phyloP scores from a whole-genome alignment of 2,113 vertebrate genomes.

The human (Homo sapiens) region DNA sequence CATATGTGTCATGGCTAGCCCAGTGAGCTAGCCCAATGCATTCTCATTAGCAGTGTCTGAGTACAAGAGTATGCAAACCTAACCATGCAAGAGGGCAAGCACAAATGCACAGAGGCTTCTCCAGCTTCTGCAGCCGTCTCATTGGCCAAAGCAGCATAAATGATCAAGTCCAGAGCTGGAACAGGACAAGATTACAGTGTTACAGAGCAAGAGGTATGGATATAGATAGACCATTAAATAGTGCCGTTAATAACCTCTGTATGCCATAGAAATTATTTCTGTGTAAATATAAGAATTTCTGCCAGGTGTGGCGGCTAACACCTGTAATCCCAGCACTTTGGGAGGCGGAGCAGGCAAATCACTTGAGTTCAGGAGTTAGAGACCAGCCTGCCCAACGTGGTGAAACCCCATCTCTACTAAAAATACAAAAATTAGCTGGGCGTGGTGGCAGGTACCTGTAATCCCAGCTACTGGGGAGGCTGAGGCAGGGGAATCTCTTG shows the following conservation, averaged over 20 bases:
- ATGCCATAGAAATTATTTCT: not conserved
- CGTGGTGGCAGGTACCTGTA: too few species aligned
- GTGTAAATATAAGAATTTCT: not conserved
- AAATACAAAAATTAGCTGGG: too few species aligned
- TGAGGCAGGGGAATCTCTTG: too few species aligned
- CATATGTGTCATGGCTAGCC: not conserved
- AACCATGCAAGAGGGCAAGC: not conserved
- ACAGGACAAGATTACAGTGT: not conserved
- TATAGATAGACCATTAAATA: not conserved
- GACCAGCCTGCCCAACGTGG: too few species aligned
- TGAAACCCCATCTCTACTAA: too few species aligned
- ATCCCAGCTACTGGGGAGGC: too few species aligned
- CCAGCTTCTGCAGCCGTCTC: not conserved
- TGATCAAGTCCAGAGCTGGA: not conserved
- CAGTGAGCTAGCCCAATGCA: not conserved
- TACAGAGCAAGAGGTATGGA: not conserved
- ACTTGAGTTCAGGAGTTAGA: too few species aligned
- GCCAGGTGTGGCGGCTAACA: rapidly evolving
- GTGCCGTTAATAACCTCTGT: not conserved
- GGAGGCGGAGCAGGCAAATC: too few species aligned
- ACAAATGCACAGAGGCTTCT: not conserved
- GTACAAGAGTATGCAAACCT: not conserved
- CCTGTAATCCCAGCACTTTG: too few species aligned
- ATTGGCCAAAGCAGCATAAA: not conserved
- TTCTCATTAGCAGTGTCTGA: not conserved